Base-by-base conservation (phyloP, 1,140 invertebrate genomes). In the Drosophila tristis region DNA sequence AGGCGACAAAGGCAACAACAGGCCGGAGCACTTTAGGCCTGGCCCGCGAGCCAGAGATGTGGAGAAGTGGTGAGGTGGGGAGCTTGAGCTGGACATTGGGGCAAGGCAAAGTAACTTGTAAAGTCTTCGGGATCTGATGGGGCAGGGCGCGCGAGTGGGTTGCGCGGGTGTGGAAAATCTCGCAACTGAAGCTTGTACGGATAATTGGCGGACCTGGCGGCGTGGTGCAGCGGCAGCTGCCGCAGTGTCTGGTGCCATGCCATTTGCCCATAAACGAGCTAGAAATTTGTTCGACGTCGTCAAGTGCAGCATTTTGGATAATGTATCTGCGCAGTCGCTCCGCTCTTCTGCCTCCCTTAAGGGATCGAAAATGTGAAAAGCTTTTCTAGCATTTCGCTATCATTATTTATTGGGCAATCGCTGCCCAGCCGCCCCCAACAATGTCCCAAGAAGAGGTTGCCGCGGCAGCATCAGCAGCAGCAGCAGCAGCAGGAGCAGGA, bases 201-300 rank as follows among this genome's bases (percentile, higher is more conserved):
- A 87, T 87, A 87, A 89, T 89, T 87, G 84, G 84, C 79, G 79
- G 70, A 74, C 76, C 65, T 81, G 78, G 65, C 61, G 44, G 47
- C 48, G 60, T 26, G 45, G 66, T 44, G 4, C 44, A 49, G 45
- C 45, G 7, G 66, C 65, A 51, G 67, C 74, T 81, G 82, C 84
- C 82, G 84, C 70, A 72, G 75, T 84, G 82, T 87, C 79, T 87
- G 66, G 79, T 79, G 79, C 75, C 76, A 73, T 89, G 84, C 79
- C 84, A 89, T 89, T 89, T 89, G 84, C 84, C 84, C 84, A 89
- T 89, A 89, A 89, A 90, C 85, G 84, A 90, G 84, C 76, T 63
- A 64, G 77, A 78, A 89, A 89, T 89, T 89, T 89, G 84, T 89
- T 89, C 77, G 49, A 45, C 65, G 49, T 75, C 76, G 78, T 78